Conservation (phyloP, 92 coral and sea anemone genomes). For the Pocillopora grandis region DNA sequence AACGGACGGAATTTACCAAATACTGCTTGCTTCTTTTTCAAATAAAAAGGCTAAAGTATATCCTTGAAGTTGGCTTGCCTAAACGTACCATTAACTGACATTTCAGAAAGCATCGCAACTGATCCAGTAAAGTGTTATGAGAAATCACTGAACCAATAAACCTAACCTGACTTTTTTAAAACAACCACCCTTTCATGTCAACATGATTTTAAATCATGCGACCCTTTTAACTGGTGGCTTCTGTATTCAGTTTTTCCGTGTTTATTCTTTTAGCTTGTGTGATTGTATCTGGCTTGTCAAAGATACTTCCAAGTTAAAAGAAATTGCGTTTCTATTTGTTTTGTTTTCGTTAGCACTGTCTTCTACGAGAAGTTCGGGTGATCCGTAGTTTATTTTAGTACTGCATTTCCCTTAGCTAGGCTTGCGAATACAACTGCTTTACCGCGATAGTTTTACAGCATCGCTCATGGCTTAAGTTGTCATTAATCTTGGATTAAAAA, state of each 20-base stretch:
- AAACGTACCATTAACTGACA: background rate
- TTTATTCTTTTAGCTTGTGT: background rate
- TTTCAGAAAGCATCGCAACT: background rate
- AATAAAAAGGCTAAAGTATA: too few species aligned
- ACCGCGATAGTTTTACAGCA: too few species aligned
- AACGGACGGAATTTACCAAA: too few species aligned
- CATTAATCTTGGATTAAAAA: too few species aligned
- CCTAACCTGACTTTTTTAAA: background rate
- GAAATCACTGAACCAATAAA: slow-evolving; percentile 24
- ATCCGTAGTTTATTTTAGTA: too few species aligned
- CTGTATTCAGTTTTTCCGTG: background rate
- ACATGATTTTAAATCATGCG: background rate
- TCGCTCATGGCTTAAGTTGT: too few species aligned
- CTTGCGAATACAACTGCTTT: too few species aligned
- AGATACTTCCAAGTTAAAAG: background rate
- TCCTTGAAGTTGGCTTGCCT: too few species aligned
- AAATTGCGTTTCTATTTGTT: background rate
- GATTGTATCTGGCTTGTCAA: background rate
- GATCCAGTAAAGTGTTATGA: background rate
- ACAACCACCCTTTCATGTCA: slow-evolving; percentile 7
- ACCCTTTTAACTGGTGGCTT: slow-evolving; percentile 2
- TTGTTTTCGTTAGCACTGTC: background rate
- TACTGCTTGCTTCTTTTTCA: too few species aligned
- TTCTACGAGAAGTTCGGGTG: background rate
- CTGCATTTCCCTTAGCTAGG: too few species aligned